A percentile compares a stretch with the other conserved stretches of the same genome.
Evolutionary conservation across 2,797 vertebrate genomes (phyloP).

Genomic region (Peromyscus nudipes): DNA sequence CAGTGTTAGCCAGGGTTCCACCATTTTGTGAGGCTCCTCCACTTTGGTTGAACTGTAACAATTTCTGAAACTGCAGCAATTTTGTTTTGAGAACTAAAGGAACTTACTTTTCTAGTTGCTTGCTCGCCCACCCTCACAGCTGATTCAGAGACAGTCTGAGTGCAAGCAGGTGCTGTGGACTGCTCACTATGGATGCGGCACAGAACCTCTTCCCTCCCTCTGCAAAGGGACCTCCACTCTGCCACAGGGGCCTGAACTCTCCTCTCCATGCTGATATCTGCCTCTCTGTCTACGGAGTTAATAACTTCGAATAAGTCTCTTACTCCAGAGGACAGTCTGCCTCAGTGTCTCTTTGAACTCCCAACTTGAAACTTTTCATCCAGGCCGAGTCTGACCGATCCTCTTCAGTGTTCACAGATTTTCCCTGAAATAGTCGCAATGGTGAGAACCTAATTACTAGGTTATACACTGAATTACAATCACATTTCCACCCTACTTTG

Average conservation of each 20-base stretch:
- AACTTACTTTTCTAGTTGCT: neutral
- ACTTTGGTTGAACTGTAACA: neutral
- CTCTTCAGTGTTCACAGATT: neutral
- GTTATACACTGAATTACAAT: neutral
- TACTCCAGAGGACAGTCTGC: neutral
- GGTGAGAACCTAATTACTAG: neutral
- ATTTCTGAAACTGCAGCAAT: neutral
- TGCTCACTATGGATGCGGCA: accelerated
- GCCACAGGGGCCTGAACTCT: neutral
- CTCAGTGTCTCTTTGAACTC: neutral
- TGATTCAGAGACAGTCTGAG: neutral
- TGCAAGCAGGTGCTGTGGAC: too few species aligned
- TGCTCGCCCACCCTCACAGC: neutral
- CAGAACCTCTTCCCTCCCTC: neutral
- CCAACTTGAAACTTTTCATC: neutral
- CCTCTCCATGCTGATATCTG: neutral
- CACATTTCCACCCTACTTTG: neutral
- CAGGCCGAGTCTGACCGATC: neutral
- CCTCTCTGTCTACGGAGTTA: neutral
- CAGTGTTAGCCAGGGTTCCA: neutral
- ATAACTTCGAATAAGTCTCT: neutral
- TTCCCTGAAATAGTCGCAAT: neutral
- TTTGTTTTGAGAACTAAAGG: neutral
- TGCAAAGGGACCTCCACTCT: too few species aligned
- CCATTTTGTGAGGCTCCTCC: neutral